Percentiles rank a stretch among this genome's conserved stretches.
Evolutionary conservation across 2,797 vertebrate genomes (phyloP).

Genomic region (Austrolebias charrua): DNA sequence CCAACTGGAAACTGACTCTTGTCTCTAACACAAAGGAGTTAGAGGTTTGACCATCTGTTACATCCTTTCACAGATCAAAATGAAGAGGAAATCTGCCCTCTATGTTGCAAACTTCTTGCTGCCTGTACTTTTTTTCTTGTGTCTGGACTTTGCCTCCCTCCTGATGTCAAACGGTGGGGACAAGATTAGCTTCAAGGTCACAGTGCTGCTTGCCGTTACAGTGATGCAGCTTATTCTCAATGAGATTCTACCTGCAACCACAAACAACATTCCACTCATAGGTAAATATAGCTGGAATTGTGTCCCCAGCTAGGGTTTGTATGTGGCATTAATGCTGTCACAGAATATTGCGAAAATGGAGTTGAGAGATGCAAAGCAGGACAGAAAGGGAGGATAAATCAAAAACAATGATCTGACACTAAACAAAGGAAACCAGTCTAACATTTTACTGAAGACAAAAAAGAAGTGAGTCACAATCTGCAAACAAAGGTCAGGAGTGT

Average conservation of each 20-base stretch:
- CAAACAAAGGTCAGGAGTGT: too few species aligned
- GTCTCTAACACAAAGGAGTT: background rate
- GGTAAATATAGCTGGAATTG: background rate
- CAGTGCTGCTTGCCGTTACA: constrained; percentile 78
- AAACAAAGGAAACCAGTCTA: too few species aligned
- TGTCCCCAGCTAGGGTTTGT: background rate
- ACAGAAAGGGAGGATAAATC: too few species aligned
- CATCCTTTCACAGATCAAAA: constrained; percentile 38
- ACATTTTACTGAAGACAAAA: too few species aligned
- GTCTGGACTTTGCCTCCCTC: too few species aligned
- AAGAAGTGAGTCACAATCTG: too few species aligned
- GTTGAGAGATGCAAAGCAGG: background rate
- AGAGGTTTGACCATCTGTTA: background rate
- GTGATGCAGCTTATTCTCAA: constrained; percentile 82
- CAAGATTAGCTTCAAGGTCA: constrained; percentile 81
- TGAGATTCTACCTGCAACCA: constrained; percentile 80
- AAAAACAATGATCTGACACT: too few species aligned
- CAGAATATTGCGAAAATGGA: background rate
- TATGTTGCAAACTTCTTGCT: background rate
- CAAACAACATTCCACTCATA: constrained; percentile 71
- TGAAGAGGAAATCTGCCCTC: constrained; percentile 40
- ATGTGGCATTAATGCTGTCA: background rate
- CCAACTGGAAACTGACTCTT: too few species aligned
- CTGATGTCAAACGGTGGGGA: constrained; percentile 46
- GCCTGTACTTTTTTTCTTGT: too few species aligned